Conservation (phyloP, 1,140 invertebrate genomes). For the Drosophila sechellia region DNA sequence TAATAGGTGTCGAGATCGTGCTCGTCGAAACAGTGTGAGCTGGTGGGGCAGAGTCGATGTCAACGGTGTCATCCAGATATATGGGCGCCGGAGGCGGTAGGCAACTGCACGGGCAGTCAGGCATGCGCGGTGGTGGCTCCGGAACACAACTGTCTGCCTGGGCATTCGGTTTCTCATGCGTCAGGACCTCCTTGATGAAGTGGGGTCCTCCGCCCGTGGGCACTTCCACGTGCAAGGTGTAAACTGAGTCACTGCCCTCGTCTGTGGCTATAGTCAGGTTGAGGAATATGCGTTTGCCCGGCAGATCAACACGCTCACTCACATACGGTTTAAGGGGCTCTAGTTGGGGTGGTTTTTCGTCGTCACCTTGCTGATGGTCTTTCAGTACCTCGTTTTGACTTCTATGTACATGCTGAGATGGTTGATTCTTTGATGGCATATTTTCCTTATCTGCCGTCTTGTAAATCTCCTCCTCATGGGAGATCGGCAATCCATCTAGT, state of each 20-base stretch:
- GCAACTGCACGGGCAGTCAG: conserved; percentile 79
- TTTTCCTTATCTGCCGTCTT: conserved; percentile 40
- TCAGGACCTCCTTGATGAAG: conserved; percentile 69
- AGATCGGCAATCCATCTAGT: conserved; percentile 51
- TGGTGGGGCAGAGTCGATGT: conserved; percentile 38
- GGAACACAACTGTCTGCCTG: conserved; percentile 61
- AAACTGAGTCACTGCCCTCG: conserved; percentile 75
- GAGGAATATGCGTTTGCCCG: conserved; percentile 71
- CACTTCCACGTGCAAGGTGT: conserved; percentile 80
- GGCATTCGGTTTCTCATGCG: conserved; percentile 48
- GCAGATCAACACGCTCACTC: conserved; percentile 65
- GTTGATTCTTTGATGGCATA: neutral
- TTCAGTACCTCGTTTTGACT: conserved; percentile 71
- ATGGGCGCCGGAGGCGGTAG: conserved; percentile 24
- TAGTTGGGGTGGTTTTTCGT: conserved; percentile 20
- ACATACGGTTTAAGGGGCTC: conserved; percentile 66
- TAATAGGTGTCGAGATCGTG: conserved; percentile 29
- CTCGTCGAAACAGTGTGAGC: conserved; percentile 18
- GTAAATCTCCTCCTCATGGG: conserved; percentile 59
- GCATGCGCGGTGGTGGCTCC: conserved; percentile 81
- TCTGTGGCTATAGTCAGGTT: conserved; percentile 83
- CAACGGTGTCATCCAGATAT: conserved; percentile 33
- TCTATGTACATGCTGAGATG: conserved; percentile 1
- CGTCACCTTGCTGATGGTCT: conserved; percentile 8
- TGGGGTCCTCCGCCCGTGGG: conserved; percentile 65